Evolutionary conservation across 2,113 vertebrate species (phyloP), one percentile per base, ranked within the genome.

Genomic region (Cebus imitator): DNA sequence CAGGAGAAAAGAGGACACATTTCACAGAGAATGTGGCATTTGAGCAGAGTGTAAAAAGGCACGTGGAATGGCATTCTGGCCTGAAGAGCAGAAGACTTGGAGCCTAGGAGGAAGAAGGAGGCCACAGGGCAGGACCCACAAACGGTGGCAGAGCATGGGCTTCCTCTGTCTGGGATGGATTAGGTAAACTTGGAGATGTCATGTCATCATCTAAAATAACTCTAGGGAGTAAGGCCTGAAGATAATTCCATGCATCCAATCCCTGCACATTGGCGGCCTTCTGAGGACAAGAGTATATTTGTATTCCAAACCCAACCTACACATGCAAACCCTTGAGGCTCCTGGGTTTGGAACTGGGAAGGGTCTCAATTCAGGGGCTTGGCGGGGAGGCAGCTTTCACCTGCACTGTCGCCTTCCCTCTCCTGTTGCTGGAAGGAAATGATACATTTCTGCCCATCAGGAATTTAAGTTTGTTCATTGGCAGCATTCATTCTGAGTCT

Each of bases 191-290:
- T 50, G 55, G 48, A 61, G 58, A 78, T 3, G 32, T 14, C 14
- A 0, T 7, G 17, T 75, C 2, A 2, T n/a, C 40, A 35, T n/a
- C n/a, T 76, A 66, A 81, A 61, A 20, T 40, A 45, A 50, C 66
- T 27, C 70, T 32, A 0, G 35, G 81, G 66, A 92, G 5, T 10
- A 9, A 2, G 52, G 35, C 17, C 1, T 8, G 9, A 35, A 35
- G 6, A 43, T 35, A 20, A n/a, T 2, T 55, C 7, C 2, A 1
- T 17, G 21, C 5, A 0, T 23, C 12, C 4, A 70, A 8, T 2
- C 40, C 50, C 75, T 68, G 55, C 10, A 57, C 64, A 2, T 55
- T 25, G 30, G 7, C 45, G 43, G 61, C 48, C 48, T 30, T 9
- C 7, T 0, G 35, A 66, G 40, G 23, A 52, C 90, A 40, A 18